Percentiles rank a stretch among this genome's conserved stretches.
Conservation (phyloP, 92 coral and sea anemone genomes). For the Zoanthus sociatus region DNA sequence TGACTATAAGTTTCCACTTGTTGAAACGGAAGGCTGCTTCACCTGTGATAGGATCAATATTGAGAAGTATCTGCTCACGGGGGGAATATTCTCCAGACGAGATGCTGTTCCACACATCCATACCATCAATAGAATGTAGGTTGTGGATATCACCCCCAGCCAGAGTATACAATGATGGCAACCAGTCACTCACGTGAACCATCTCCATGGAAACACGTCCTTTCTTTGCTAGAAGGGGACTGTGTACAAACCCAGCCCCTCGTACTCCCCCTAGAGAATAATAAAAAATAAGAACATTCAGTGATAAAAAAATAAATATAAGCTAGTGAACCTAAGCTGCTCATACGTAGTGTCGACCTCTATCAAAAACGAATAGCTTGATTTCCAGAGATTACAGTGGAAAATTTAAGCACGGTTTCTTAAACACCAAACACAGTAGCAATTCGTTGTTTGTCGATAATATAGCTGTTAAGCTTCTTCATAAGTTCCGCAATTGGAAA, state of each 20-base stretch:
- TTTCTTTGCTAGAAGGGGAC: slow-evolving; percentile 72
- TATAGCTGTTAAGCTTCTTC: no score
- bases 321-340: no score
- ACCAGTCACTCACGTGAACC: slow-evolving; percentile 91
- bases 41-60: slow-evolving; percentile 75
- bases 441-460: no score
- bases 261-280: slow-evolving; percentile 75
- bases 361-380: no score
- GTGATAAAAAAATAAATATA: no score
- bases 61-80: slow-evolving; percentile 75
- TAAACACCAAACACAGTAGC: no score
- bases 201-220: slow-evolving; percentile 85
- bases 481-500: no score
- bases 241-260: slow-evolving; percentile 84
- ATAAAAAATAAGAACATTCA: no score
- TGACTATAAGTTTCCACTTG: slow-evolving; percentile 82
- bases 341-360: no score
- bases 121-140: slow-evolving; percentile 70
- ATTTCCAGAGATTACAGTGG: no score
- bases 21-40: slow-evolving; percentile 73
- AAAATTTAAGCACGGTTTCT: no score
- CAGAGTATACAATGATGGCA: slow-evolving; percentile 77
- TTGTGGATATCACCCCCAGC: slow-evolving; percentile 86
- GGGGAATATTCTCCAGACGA: slow-evolving; percentile 70
- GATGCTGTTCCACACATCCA: slow-evolving; percentile 75